phyloP scores from a whole-genome alignment of 2,888 invertebrate genomes.

The Aspidiotus destructor region DNA sequence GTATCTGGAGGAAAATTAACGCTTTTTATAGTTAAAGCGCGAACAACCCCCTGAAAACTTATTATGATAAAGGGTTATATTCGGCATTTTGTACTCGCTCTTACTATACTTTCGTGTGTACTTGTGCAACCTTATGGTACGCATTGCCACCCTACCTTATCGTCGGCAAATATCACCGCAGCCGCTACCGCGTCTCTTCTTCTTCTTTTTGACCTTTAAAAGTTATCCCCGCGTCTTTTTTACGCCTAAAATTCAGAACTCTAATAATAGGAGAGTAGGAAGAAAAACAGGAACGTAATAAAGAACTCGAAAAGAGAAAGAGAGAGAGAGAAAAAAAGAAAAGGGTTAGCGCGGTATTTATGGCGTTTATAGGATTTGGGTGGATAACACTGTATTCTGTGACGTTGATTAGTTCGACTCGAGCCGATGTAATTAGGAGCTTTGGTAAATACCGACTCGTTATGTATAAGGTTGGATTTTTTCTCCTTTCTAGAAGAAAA shows the following conservation, averaged over 20 bases:
- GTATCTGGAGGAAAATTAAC: slow-evolving; percentile 30
- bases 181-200: slow-evolving; percentile 11
- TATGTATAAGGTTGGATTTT: too few species aligned
- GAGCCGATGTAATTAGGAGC: too few species aligned
- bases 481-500: too few species aligned
- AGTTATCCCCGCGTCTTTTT: neutral
- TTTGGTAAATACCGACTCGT: too few species aligned
- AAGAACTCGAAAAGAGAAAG: too few species aligned
- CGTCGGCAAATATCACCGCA: slow-evolving; percentile 28
- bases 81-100: neutral
- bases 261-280: too few species aligned
- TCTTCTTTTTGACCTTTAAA: slow-evolving; percentile 17
- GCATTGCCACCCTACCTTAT: slow-evolving; percentile 13
- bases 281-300: too few species aligned
- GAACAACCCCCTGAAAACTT: slow-evolving; percentile 29
- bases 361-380: too few species aligned
- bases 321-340: too few species aligned
- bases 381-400: too few species aligned
- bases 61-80: slow-evolving; percentile 32
- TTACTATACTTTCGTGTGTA: slow-evolving; percentile 3
- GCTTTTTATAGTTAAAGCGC: slow-evolving; percentile 30
- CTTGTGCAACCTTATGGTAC: neutral
- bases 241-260: neutral
- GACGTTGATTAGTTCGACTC: too few species aligned
- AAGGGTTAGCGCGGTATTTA: too few species aligned